Evolutionary conservation across 2,797 vertebrate genomes (phyloP).

Genomic region (Xiphophorus birchmanni): DNA sequence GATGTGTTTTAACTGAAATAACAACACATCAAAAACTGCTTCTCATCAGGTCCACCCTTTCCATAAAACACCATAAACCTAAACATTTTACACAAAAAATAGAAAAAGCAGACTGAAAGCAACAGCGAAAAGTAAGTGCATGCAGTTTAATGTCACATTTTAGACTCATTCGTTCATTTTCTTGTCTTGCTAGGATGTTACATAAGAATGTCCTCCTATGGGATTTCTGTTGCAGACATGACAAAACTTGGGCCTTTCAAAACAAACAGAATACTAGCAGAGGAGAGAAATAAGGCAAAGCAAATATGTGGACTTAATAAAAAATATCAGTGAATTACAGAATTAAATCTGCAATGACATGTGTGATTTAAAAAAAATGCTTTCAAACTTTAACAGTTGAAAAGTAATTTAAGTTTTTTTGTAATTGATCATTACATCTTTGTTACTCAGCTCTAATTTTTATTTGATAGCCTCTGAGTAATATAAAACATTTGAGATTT

Average conservation of each 20-base stretch:
- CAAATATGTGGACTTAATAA: not conserved
- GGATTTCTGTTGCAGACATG: conserved; percentile 40
- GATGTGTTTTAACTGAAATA: not conserved
- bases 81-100: conserved; percentile 8
- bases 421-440: not conserved
- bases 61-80: not conserved
- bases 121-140: conserved; percentile 26
- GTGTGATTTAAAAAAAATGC: not conserved
- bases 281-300: conserved; percentile 24
- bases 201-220: conserved; percentile 54
- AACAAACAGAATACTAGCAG: conserved; percentile 9
- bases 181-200: conserved; percentile 48
- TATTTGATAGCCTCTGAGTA: not conserved
- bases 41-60: not conserved
- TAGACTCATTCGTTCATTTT: conserved; percentile 48
- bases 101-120: conserved; percentile 21
- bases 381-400: not conserved
- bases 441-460: not conserved
- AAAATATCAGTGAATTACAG: not conserved
- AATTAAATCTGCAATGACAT: not conserved
- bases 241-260: conserved; percentile 10
- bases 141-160: conserved; percentile 63
- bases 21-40: not conserved
- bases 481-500: not conserved
- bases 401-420: not conserved